These are phyloP conservation scores for Agonum fuliginosum DNA, from an alignment of 2,888 invertebrate genomes.

Conservation along the genomic window DNA sequence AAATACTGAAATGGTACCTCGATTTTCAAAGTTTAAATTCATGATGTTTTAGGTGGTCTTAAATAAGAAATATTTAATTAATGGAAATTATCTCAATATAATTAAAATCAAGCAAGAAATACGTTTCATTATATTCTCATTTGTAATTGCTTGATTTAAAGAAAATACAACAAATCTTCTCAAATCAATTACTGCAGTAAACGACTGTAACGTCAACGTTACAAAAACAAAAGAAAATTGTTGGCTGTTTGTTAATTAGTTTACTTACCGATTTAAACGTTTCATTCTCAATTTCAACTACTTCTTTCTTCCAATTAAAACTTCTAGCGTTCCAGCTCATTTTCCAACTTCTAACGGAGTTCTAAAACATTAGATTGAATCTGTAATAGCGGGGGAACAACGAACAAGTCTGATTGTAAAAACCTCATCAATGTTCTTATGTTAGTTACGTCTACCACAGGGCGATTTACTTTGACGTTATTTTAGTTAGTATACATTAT, in stretches of 20 bases:
- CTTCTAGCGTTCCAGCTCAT: conserved; percentile 22
- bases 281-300: not conserved
- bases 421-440: too few relatives aligned
- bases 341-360: conserved; percentile 10
- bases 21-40: too few relatives aligned
- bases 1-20: too few relatives aligned
- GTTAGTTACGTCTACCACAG: conserved; percentile 11
- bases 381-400: not conserved
- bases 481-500: too few relatives aligned
- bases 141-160: not conserved
- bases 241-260: conserved; percentile 33
- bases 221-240: conserved; percentile 6
- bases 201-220: not conserved
- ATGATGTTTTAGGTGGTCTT: too few relatives aligned
- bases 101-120: not conserved
- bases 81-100: too few relatives aligned
- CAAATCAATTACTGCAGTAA: not conserved
- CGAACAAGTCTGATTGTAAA: not conserved
- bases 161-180: too few relatives aligned
- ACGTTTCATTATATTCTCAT: not conserved
- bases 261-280: conserved; percentile 36
- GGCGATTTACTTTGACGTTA: too few relatives aligned
- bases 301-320: conserved; percentile 27
- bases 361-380: not conserved
- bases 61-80: too few relatives aligned